phyloP scores from a whole-genome alignment of 2,113 vertebrate species.

The Mirounga angustirostris region DNA sequence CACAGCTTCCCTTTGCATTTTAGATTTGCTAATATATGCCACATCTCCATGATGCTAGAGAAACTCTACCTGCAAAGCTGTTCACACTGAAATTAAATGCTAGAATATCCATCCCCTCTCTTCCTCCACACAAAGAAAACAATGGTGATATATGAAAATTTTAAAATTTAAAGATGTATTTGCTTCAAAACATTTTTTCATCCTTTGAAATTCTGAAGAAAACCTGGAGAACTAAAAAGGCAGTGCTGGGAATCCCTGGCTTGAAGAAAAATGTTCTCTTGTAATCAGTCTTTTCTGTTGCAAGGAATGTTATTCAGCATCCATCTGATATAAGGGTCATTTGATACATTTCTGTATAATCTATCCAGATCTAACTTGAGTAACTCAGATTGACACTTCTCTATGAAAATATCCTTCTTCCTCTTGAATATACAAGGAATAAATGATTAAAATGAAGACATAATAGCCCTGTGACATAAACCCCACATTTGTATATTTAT shows the following conservation, averaged over 20 bases:
- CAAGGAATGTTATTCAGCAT: background rate
- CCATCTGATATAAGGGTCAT: background rate
- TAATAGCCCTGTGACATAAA: background rate
- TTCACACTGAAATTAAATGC: background rate
- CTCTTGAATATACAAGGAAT: background rate
- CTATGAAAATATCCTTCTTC: background rate
- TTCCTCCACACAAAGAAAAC: background rate
- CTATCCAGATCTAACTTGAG: background rate
- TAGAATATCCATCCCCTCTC: background rate
- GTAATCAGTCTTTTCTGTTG: background rate
- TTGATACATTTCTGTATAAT: background rate
- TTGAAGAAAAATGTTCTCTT: background rate
- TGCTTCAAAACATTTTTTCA: background rate
- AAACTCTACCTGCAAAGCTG: background rate
- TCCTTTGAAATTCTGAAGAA: background rate
- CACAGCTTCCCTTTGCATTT: background rate
- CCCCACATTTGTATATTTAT: background rate
- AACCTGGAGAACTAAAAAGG: background rate
- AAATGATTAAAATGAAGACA: background rate
- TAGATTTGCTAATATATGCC: background rate
- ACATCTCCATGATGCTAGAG: background rate
- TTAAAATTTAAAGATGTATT: slow-evolving; percentile 7
- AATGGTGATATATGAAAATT: background rate
- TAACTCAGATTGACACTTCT: background rate
- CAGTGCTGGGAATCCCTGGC: background rate